Base-by-base conservation (phyloP, 2,888 invertebrate genomes). In the Drosophila mercatorum region DNA sequence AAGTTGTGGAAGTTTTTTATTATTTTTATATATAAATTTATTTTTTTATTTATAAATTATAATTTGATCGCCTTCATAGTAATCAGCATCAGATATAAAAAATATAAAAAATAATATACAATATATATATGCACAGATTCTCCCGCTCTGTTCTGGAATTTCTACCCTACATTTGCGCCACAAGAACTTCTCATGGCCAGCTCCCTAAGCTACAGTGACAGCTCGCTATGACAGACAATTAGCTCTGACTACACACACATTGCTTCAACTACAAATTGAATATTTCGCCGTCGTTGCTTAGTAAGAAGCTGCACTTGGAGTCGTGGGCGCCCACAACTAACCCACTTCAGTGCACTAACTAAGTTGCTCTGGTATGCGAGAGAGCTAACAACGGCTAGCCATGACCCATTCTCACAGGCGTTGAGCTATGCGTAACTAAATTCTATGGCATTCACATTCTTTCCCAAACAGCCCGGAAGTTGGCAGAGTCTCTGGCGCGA, bases 331-430 rank as follows among this genome's bases (percentile, higher is more conserved):
- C 79, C 73, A 73, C 71, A 79, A 67, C 67, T 83, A 80, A 87
- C 84, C 82, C 85, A 87, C 72, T 81, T 85, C 59, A 70, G 51
- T 36, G 46, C 58, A 46, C 58, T 61, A 38, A 49, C n/a, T 59
- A 47, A 52, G 63, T 59, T 62, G 52, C 46, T 64, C 44, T 66
- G 80, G 73, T 64, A 80, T 79, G 80, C 80, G 47, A 36, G 26
- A 68, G 41, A 47, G 41, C n/a, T 10, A 73, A 74, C 43, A 55
- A 53, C 43, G 41, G 34, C 59, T 66, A 72, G 65, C 75, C 83
- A 81, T 84, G 83, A 87, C 84, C 87, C 79, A 84, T 83, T 84
- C 88, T 69, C 88, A 88, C 70, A 77, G 66, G 70, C 69, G 55
- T 61, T 62, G 63, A 75, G 77, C 75, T 60, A 72, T 80, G 85